Evolutionary conservation across 2,888 invertebrate genomes (phyloP).

Genomic region (Thumatha senex): DNA sequence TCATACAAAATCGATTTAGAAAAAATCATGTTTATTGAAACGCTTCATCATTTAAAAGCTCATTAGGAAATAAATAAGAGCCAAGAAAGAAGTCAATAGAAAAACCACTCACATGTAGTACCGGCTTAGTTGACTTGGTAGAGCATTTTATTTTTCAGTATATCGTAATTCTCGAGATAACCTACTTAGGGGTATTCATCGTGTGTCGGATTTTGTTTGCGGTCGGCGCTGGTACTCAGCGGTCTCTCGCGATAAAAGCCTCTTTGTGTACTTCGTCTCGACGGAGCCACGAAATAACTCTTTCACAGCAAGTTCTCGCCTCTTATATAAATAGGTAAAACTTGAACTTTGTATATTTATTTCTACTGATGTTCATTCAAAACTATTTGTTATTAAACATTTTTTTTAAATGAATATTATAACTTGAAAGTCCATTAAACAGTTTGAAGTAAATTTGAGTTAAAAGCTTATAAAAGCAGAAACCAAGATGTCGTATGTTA

Average conservation of each 20-base stretch:
- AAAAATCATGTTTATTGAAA: no score
- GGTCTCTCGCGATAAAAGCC: slow-evolving; percentile 65
- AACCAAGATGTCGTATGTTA: no score
- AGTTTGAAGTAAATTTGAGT: no score
- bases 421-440: no score
- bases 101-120: not conserved
- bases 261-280: slow-evolving; percentile 64
- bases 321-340: slow-evolving; percentile 37
- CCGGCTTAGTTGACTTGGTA: not conserved
- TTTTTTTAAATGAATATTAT: no score
- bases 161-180: slow-evolving; percentile 49
- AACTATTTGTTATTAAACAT: no score
- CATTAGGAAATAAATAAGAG: no score
- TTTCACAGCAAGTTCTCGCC: slow-evolving; percentile 64
- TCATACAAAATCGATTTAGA: no score
- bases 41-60: no score
- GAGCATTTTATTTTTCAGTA: slow-evolving; percentile 20
- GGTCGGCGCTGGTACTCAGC: slow-evolving; percentile 47
- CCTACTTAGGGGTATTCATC: slow-evolving; percentile 61
- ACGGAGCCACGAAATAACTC: slow-evolving; percentile 53
- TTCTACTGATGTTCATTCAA: no score
- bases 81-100: not conserved
- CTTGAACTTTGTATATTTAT: slow-evolving; percentile 31
- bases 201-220: slow-evolving; percentile 63
- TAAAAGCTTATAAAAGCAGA: no score